These are phyloP conservation scores for Odocoileus hemionus DNA, from an alignment of 2,113 vertebrate genomes.

Conservation along the genomic window DNA sequence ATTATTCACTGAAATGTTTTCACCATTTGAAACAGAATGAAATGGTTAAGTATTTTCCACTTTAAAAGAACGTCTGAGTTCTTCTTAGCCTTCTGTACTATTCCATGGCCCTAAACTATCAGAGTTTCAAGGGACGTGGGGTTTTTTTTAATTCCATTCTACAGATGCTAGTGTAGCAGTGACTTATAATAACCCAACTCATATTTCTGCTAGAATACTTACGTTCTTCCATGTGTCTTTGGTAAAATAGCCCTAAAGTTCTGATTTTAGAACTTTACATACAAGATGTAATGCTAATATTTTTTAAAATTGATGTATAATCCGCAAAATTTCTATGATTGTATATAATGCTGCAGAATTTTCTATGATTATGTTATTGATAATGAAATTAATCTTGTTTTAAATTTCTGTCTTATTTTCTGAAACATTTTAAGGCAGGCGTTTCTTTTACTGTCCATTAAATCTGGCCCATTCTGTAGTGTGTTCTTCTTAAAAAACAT, in stretches of 20 bases:
- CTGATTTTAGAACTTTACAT: slow-evolving; percentile 38
- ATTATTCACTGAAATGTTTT: slow-evolving; percentile 31
- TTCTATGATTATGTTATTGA: neutral
- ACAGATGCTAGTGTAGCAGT: slow-evolving; percentile 53
- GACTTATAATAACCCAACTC: slow-evolving; percentile 58
- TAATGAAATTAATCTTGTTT: slow-evolving; percentile 40
- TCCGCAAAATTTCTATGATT: neutral
- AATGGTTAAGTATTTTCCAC: slow-evolving; percentile 42
- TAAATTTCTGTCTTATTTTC: slow-evolving; percentile 45
- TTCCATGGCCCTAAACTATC: slow-evolving; percentile 36
- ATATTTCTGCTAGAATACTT: slow-evolving; percentile 73
- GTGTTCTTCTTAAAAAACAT: neutral
- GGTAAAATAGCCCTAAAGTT: slow-evolving; percentile 31
- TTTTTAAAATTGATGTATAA: slow-evolving; percentile 26
- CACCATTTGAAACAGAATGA: slow-evolving; percentile 52
- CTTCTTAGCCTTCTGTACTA: slow-evolving; percentile 6
- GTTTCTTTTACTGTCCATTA: neutral
- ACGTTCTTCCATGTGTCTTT: neutral
- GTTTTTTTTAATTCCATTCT: slow-evolving; percentile 57
- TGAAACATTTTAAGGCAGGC: slow-evolving; percentile 29
- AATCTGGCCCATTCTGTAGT: neutral
- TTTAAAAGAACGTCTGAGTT: slow-evolving; percentile 30
- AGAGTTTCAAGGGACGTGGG: slow-evolving; percentile 59
- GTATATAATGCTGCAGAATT: neutral
- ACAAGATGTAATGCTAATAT: slow-evolving; percentile 43